Percentiles rank a stretch among this genome's conserved stretches.
These are phyloP conservation scores for Picus viridis DNA, from an alignment of 2,797 vertebrate species.

Conservation along the genomic window DNA sequence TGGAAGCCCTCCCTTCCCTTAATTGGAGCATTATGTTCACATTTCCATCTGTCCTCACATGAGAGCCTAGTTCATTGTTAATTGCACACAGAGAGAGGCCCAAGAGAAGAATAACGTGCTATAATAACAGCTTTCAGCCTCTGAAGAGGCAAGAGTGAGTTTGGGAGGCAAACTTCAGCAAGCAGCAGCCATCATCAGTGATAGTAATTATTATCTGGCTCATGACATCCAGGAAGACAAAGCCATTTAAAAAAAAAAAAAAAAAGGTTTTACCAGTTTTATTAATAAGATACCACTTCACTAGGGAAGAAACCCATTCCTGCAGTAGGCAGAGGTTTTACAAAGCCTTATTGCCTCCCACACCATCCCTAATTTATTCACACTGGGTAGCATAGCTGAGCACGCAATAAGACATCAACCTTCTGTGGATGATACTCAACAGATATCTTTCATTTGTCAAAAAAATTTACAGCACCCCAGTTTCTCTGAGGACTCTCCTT, in stretches of 20 bases:
- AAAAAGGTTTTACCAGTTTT: background rate
- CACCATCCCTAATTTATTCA: background rate
- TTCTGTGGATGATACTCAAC: background rate
- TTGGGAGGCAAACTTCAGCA: background rate
- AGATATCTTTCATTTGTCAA: background rate
- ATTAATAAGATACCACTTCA: background rate
- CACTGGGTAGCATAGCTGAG: background rate
- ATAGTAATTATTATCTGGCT: background rate
- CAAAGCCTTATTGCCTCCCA: background rate
- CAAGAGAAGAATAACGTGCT: background rate
- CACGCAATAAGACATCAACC: rapidly evolving
- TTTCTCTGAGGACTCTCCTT: background rate
- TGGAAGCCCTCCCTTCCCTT: background rate
- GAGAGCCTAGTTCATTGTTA: conserved; percentile 45
- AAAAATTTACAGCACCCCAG: background rate
- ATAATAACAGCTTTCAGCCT: background rate
- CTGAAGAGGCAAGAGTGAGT: background rate
- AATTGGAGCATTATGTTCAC: conserved; percentile 30
- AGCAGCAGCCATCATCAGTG: background rate
- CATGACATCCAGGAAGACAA: background rate
- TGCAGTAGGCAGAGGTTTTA: background rate
- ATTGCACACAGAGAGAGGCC: background rate
- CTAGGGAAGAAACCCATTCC: background rate
- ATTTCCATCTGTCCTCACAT: conserved; percentile 36
- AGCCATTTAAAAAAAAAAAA: background rate